Evolutionary conservation across 2,113 vertebrate genomes (phyloP).

Genomic region (Coturnix japonica): DNA sequence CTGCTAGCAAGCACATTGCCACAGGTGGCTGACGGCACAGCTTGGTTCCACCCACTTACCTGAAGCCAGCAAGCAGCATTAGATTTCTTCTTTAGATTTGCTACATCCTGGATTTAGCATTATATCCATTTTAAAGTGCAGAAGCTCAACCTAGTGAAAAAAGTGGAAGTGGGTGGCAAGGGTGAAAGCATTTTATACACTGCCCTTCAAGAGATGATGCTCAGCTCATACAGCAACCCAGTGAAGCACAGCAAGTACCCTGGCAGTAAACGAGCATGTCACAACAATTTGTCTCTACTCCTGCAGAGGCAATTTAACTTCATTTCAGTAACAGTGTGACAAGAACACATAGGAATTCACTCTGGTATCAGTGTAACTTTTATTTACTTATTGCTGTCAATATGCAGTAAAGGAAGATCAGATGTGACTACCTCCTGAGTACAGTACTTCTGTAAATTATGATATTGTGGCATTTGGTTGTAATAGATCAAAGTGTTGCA

Average conservation of each 20-base stretch:
- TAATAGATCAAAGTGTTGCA: neutral
- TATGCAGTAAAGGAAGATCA: conserved; percentile 49
- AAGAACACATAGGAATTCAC: conserved; percentile 8
- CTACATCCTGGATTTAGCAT: neutral
- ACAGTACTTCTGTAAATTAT: neutral
- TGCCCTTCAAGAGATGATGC: neutral
- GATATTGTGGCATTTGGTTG: neutral
- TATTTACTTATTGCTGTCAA: conserved; percentile 61
- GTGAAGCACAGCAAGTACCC: neutral
- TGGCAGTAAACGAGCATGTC: neutral
- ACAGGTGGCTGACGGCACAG: neutral
- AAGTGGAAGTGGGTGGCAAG: neutral
- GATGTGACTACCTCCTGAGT: neutral
- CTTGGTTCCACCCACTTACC: neutral
- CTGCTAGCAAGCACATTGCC: neutral
- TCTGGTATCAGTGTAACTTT: conserved; percentile 13
- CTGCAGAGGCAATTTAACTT: neutral
- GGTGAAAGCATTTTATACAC: neutral
- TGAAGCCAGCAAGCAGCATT: neutral
- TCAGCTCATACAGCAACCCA: neutral
- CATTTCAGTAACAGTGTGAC: neutral
- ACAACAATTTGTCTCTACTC: neutral
- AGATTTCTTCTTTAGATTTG: neutral
- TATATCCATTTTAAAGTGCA: neutral
- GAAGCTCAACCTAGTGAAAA: too few relatives aligned